A percentile compares a stretch with the other conserved stretches of the same genome.
These are phyloP conservation scores for Diploptera punctata DNA, from an alignment of 2,888 invertebrate species.

Conservation along the genomic window DNA sequence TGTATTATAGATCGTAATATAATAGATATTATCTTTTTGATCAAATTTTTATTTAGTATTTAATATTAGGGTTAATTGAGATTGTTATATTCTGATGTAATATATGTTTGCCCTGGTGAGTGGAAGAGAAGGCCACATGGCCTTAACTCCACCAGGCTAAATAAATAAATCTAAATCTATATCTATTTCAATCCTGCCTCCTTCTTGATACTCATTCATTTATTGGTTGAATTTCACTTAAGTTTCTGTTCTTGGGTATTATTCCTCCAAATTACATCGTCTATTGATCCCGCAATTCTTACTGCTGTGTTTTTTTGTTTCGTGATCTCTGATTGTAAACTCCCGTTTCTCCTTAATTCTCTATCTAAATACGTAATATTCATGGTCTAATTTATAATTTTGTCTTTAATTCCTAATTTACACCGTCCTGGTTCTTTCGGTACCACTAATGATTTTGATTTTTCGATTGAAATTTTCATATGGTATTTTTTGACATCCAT, in stretches of 20 bases:
- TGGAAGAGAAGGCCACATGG: too few relatives aligned
- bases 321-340: too few relatives aligned
- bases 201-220: too few relatives aligned
- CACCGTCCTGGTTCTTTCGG: background rate
- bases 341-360: background rate
- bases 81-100: too few relatives aligned
- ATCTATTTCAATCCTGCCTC: background rate
- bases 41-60: too few relatives aligned
- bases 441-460: background rate
- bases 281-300: background rate
- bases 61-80: too few relatives aligned
- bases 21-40: too few relatives aligned
- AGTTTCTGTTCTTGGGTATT: background rate
- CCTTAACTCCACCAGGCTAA: too few relatives aligned
- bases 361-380: background rate
- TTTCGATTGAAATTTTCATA: background rate
- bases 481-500: background rate
- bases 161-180: background rate
- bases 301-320: too few relatives aligned
- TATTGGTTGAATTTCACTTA: background rate
- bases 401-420: background rate
- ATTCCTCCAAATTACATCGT: background rate
- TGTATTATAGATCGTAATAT: too few relatives aligned
- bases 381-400: background rate
- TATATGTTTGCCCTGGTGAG: too few relatives aligned